Evolutionary conservation across 2,888 invertebrate species (phyloP), one percentile per base, ranked within the genome.

Genomic region (Conchocele bisecta): DNA sequence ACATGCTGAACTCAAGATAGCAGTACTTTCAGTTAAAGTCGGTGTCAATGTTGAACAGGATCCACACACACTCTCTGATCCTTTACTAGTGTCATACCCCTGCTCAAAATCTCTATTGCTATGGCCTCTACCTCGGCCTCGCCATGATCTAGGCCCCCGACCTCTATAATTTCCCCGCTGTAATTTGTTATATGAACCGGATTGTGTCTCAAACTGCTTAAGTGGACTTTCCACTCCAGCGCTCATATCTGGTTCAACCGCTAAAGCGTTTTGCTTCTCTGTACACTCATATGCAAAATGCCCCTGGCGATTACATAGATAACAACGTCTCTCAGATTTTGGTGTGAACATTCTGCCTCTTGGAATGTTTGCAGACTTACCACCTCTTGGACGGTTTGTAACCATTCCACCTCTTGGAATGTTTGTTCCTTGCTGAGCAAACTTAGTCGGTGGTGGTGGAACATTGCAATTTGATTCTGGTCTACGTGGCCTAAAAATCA

Each of bases 1-100:
- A 42, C 48, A 59, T 15, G 59, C 17, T 4, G 31, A 24, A 48
- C 59, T 59, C 26, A 59, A 9, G 24, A n/a, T 33, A 15, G 59
- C 24, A 29, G 35, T 48, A 20, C 6, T 42, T 22, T 42, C 42
- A 20, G 42, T 42, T 9, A 42, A 6, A 9, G 42, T 42, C 7
- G 42, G 42, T 20, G 6, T 42, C 6, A 6, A 22, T 6, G 22
- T 42, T 9, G 42, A 42, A 42, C 42, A 42, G 22, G n/a, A 42
- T n/a, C n/a, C n/a, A 42, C 22, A 46, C 20, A 46, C 46, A 46
- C 28, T 46, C 22, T 17, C 5, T 41, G 17, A 6, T 22, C 41
- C 17, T 11, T 41, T 6, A 11, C 11, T n/a, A n/a, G n/a, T n/a
- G n/a, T n/a, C n/a, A n/a, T n/a, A n/a, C n/a, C n/a, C n/a, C n/a